Evolutionary conservation across 35 echinoderm and acorn worm genomes (phyloP), one percentile per base, ranked within the genome.

Genomic region (Ophioderma brevispina): DNA sequence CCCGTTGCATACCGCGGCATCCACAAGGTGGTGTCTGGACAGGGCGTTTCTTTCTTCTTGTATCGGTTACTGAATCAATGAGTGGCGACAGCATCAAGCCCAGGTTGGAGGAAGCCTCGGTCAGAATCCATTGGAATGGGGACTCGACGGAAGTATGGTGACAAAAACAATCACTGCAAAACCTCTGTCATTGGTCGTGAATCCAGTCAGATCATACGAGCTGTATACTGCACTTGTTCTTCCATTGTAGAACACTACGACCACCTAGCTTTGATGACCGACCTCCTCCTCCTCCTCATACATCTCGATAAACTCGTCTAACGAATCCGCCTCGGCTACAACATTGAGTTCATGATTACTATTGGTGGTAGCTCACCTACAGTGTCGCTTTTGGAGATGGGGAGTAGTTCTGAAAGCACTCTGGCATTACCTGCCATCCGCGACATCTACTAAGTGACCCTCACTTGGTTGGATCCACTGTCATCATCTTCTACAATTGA

Each of bases 271-370:
- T 64, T 89, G 84, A 17, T 90, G 78, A 39, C 90, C 82, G 32
- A 86, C n/a, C n/a, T n/a, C n/a, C n/a, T n/a, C n/a, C 18, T 32
- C 91, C 94, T 32, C 86, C 91, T 92, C 94, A 90, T 84, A 92
- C 21, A 99, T 38, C 84, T 99, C 97, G 14, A 99, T 85, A 76
- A 93, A 99, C 75, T 86, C 88, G 23, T 77, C 70, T 70, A 19
- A 75, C 0, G 35, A 19, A 35, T 31, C 46, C 17, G 37, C 28
- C 34, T 89, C 38, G 31, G 81, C 19, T 19, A 35, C 63, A 49
- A 99, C 85, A 86, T 99, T 94, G 35, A 99, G 41, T 86, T 99
- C 97, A 85, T 99, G 19, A 99, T 99, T 10, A 87, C 84, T 35
- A 95, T 52, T 1, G 42, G 21, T 38, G 97, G 97, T 1, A 93